These are phyloP conservation scores for Okamejei kenojei DNA, from an alignment of 2,797 vertebrate genomes.

Conservation along the genomic window DNA sequence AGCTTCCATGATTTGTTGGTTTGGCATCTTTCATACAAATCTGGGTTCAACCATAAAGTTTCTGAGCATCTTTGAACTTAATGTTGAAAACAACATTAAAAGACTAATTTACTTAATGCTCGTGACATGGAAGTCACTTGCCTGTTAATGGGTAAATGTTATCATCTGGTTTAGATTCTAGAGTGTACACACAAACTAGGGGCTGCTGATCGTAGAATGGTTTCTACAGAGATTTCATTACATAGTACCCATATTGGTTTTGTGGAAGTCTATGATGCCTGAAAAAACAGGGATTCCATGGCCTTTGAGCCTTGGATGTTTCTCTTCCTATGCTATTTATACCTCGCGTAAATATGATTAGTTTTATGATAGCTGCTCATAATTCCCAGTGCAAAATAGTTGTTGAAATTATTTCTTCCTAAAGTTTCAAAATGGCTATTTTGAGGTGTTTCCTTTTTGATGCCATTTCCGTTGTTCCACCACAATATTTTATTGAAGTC, in stretches of 20 bases:
- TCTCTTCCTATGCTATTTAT: too few species aligned
- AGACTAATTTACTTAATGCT: not conserved
- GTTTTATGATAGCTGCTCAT: not conserved
- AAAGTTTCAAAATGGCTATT: not conserved
- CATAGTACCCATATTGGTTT: not conserved
- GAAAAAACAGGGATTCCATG: not conserved
- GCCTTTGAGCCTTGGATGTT: too few species aligned
- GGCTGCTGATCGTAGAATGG: not conserved
- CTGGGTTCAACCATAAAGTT: not conserved
- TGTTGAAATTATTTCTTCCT: not conserved
- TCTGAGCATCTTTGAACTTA: not conserved
- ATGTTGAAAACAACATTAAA: not conserved
- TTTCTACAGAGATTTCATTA: not conserved
- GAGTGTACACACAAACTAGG: not conserved
- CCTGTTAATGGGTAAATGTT: not conserved
- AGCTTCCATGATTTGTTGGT: not conserved
- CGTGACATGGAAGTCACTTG: not conserved
- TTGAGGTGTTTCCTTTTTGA: not conserved
- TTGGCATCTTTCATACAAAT: not conserved
- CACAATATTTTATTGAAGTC: not conserved
- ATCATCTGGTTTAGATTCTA: not conserved
- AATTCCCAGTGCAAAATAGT: not conserved
- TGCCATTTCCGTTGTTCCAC: not conserved
- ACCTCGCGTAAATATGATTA: not conserved
- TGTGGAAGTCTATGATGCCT: too few species aligned